phyloP scores from a whole-genome alignment of 2,113 vertebrate species.

The Chitala chitala region DNA sequence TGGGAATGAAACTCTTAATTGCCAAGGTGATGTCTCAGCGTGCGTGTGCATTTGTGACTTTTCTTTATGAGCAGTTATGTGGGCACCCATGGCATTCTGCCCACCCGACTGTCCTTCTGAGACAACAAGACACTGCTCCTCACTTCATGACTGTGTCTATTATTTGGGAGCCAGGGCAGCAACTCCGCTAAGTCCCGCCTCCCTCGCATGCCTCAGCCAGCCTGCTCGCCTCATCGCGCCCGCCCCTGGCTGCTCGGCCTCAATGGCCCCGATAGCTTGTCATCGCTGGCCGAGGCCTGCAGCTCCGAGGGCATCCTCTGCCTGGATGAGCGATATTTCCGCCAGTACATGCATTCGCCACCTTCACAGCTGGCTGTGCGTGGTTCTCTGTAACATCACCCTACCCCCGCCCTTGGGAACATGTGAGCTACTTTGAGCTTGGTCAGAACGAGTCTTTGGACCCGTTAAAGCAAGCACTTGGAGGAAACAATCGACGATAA shows the following conservation, averaged over 20 bases:
- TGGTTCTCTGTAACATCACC: background rate
- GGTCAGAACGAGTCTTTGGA: background rate
- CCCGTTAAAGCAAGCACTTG: background rate
- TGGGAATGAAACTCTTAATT: no score
- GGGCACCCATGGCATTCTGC: conserved; percentile 36
- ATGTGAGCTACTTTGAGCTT: background rate
- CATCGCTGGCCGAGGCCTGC: background rate
- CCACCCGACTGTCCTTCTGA: conserved; percentile 49
- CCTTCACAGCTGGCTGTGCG: background rate
- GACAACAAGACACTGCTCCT: conserved; percentile 45
- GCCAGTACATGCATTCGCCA: background rate
- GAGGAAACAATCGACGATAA: background rate
- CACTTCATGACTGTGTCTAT: conserved; percentile 56
- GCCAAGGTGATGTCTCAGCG: no score
- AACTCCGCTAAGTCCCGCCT: conserved; percentile 34
- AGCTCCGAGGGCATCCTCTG: conserved; percentile 3
- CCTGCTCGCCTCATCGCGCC: background rate
- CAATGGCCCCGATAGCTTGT: background rate
- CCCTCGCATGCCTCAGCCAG: no score
- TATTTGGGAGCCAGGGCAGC: conserved; percentile 48
- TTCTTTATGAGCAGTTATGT: conserved; percentile 35
- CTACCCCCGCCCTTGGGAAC: background rate
- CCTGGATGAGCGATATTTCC: background rate
- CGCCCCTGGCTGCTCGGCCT: background rate
- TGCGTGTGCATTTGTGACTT: conserved; percentile 26